Evolutionary conservation across 2,113 vertebrate species (phyloP).

Genomic region (Gnathonemus echidnorhynchus): DNA sequence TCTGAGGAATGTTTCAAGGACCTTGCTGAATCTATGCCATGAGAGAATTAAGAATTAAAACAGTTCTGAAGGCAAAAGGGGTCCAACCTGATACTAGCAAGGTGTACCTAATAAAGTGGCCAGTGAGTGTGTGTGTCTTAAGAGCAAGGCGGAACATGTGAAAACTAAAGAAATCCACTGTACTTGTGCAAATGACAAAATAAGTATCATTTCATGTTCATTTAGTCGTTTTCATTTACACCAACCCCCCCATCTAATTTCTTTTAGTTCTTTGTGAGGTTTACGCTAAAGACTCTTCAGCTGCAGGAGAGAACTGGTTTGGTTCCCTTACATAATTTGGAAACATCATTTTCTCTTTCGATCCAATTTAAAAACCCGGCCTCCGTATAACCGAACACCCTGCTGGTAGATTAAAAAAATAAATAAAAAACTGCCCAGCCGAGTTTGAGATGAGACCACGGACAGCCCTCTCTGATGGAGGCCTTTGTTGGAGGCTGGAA

Average conservation of each 20-base stretch:
- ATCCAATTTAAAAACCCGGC: background rate
- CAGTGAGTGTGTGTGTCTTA: background rate
- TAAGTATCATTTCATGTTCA: background rate
- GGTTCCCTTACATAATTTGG: background rate
- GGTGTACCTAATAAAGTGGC: background rate
- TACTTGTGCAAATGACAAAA: background rate
- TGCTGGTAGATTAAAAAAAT: too few species aligned
- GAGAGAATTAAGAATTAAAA: too few species aligned
- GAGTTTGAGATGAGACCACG: background rate
- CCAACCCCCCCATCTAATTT: background rate
- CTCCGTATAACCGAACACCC: background rate
- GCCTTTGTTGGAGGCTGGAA: background rate
- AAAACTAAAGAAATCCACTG: background rate
- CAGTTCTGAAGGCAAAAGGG: background rate
- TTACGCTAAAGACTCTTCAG: background rate
- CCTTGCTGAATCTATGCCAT: too few species aligned
- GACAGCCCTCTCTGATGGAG: background rate
- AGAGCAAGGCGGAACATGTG: background rate
- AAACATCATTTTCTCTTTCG: background rate
- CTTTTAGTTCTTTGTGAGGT: background rate
- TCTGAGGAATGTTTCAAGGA: too few species aligned
- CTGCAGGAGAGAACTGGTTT: background rate
- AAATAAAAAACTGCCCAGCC: background rate
- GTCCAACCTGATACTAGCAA: background rate
- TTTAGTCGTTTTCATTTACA: background rate